Evolutionary conservation across 2,888 invertebrate species (phyloP), one percentile per base, ranked within the genome.

Genomic region (Horisme vitalbata): DNA sequence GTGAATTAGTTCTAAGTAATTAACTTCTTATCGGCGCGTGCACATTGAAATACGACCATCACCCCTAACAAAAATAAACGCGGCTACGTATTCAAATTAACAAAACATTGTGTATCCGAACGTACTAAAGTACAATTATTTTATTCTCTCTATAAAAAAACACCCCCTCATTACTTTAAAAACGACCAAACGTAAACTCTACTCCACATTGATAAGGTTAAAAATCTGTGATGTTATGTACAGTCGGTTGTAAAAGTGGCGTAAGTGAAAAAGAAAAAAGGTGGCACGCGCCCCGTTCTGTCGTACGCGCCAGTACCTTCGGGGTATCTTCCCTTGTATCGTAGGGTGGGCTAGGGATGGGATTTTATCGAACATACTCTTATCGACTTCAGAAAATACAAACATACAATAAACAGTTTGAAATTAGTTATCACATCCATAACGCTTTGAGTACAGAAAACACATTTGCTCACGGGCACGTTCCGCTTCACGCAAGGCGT

Each of bases 1-100:
- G 68, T 77, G 79, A 81, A 86, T 87, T 87, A 84, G 85, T 85
- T 87, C 82, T 83, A 83, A 87, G 83, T 88, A 87, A 87, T 87
- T 87, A 85, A 83, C 78, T 71, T 75, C 79, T 74, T 74, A 79
- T 74, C 83, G 83, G 71, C 86, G 83, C 83, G 84, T 83, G 87
- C 83, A 70, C 56, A 65, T 50, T 44, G 66, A 68, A 63, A 64
- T 62, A 68, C 67, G 66, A 73, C 79, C 79, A 75, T 70, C 73
- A 55, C 68, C 75, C 71, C 63, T 62, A 64, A 73, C 68, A 59
- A 61, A 68, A 69, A 70, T 68, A 68, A 71, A 71, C 63, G 68
- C 26, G 59, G 77, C 83, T 75, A 71, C 67, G 64, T 84, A 88
- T 88, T 88, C 83, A 87, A 88, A 88, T 88, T 86, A 86, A 87